A percentile compares a stretch with the other conserved stretches of the same genome.
phyloP scores from a whole-genome alignment of 2,888 invertebrate species.

The Platycheirus rosarum region DNA sequence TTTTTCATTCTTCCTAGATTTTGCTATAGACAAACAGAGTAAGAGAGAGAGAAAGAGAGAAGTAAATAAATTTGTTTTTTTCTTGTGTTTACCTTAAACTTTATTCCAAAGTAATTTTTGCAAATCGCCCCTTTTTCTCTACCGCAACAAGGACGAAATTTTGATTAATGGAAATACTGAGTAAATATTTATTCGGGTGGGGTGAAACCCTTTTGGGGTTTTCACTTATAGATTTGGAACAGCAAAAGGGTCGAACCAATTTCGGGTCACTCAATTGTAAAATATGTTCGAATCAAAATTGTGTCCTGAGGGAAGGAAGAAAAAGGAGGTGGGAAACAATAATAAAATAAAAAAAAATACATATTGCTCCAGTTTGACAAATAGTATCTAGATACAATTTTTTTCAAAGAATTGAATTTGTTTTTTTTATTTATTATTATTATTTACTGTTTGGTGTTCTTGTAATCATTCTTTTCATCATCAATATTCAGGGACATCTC shows the following conservation, averaged over 20 bases:
- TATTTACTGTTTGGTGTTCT: conserved; percentile 65
- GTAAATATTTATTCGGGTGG: conserved; percentile 61
- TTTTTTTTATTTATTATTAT: too few species aligned
- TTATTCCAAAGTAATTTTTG: conserved; percentile 55
- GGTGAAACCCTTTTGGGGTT: conserved; percentile 44
- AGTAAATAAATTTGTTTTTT: conserved; percentile 32
- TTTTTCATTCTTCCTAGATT: conserved; percentile 47
- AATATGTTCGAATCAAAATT: conserved; percentile 71
- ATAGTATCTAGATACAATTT: conserved; percentile 58
- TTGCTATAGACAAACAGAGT: background rate
- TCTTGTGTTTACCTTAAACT: conserved; percentile 25
- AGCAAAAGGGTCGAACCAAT: conserved; percentile 71
- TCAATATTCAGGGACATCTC: conserved; percentile 91
- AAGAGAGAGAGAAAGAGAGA: conserved; percentile 3
- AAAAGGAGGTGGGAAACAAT: conserved; percentile 14
- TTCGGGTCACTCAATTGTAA: conserved; percentile 71
- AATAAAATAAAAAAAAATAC: conserved; percentile 28
- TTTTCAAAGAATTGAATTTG: conserved; percentile 16
- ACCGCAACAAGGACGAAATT: conserved; percentile 55
- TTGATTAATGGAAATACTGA: conserved; percentile 71
- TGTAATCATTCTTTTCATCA: conserved; percentile 75
- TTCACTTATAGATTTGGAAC: conserved; percentile 28
- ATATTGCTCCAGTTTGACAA: conserved; percentile 59
- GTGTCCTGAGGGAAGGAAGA: conserved; percentile 42
- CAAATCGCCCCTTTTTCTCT: conserved; percentile 45